Percentiles rank a stretch among this genome's conserved stretches.
Evolutionary conservation across 2,113 vertebrate genomes (phyloP).

Genomic region (Pelecanus crispus): DNA sequence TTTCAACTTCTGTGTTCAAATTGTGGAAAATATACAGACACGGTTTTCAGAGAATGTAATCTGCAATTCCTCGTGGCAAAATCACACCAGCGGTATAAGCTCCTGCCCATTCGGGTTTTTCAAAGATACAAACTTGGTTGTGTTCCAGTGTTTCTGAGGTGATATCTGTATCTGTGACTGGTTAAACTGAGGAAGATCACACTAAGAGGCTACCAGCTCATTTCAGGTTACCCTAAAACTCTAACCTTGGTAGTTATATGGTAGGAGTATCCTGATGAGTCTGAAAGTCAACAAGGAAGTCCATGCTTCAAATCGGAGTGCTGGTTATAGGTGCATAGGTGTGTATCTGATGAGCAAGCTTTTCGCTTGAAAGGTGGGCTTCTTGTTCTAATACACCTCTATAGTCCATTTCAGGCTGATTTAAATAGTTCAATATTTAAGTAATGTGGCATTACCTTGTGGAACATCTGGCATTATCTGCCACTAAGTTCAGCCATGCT

Average conservation of each 20-base stretch:
- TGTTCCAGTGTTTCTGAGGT: not conserved
- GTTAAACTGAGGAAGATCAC: not conserved
- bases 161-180: not conserved
- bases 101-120: not conserved
- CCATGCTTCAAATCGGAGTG: not conserved
- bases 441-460: not conserved
- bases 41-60: not conserved
- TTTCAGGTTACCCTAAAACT: not conserved
- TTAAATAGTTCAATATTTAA: not conserved
- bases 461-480: not conserved
- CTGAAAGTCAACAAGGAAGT: not conserved
- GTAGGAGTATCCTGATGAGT: not conserved
- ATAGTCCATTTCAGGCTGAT: not conserved
- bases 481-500: not conserved
- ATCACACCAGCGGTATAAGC: not conserved
- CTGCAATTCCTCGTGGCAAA: not conserved
- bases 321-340: not conserved
- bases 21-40: not conserved
- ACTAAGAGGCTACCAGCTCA: not conserved
- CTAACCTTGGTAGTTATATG: not conserved
- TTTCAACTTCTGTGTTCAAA: not conserved
- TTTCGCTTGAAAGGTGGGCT: not conserved
- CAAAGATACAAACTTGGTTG: not conserved
- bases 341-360: not conserved
- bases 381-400: not conserved